phyloP scores from a whole-genome alignment of 2,797 vertebrate species.

The Anguilla marmorata region DNA sequence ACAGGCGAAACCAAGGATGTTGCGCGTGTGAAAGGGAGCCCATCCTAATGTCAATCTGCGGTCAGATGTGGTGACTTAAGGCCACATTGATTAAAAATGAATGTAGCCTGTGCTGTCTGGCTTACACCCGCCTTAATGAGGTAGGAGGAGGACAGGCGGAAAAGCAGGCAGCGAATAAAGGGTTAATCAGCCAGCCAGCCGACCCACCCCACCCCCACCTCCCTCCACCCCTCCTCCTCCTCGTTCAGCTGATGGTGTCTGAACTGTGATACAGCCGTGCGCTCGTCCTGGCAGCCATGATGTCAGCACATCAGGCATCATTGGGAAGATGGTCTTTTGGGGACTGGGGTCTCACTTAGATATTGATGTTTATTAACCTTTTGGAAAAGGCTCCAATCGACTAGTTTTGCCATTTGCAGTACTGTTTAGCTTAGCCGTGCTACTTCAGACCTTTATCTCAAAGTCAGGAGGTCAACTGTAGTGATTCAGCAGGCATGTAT shows the following conservation, averaged over 20 bases:
- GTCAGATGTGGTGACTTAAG: constrained; percentile 51
- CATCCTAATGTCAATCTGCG: background rate
- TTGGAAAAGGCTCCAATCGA: background rate
- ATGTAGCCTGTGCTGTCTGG: constrained; percentile 67
- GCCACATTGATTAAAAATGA: constrained; percentile 74
- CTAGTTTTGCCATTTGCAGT: background rate
- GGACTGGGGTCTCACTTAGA: constrained; percentile 28
- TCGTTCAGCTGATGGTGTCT: background rate
- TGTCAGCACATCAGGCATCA: constrained; percentile 20
- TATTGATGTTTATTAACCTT: background rate
- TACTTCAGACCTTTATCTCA: background rate
- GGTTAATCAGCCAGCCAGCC: background rate
- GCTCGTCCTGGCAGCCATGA: background rate
- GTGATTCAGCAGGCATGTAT: background rate
- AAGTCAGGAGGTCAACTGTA: background rate
- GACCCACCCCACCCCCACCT: background rate
- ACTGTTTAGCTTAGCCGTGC: background rate
- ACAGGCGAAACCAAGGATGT: background rate
- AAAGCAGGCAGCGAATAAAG: constrained; percentile 32
- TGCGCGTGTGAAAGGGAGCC: constrained; percentile 11
- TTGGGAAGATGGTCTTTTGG: constrained; percentile 1
- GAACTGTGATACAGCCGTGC: constrained; percentile 8
- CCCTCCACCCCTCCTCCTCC: background rate
- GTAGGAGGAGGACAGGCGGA: constrained; percentile 63
- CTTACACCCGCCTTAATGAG: constrained; percentile 57